phyloP scores from a whole-genome alignment of 2,113 vertebrate species.

The Muscicapa adusta region DNA sequence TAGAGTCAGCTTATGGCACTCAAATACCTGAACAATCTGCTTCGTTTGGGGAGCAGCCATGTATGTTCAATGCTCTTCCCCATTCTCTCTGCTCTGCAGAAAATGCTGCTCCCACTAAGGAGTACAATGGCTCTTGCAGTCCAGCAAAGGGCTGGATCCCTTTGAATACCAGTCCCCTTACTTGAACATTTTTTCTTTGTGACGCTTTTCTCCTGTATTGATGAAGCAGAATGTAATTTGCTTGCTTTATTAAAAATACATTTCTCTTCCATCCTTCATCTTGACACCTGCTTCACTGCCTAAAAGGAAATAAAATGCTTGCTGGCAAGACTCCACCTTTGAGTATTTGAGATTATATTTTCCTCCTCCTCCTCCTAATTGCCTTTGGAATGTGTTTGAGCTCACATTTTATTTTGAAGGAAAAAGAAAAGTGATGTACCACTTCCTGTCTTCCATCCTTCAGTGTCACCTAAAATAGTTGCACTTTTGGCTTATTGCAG shows the following conservation, averaged over 20 bases:
- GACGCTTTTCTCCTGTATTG: slow-evolving; percentile 65
- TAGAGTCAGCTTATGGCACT: background rate
- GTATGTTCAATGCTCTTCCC: background rate
- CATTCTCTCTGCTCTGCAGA: background rate
- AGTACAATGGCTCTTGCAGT: background rate
- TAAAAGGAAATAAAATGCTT: slow-evolving; percentile 36
- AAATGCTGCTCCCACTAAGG: background rate
- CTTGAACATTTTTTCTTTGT: slow-evolving; percentile 62
- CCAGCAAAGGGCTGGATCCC: slow-evolving; percentile 34
- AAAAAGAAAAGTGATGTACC: background rate
- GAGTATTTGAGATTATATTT: background rate
- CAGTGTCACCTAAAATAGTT: background rate
- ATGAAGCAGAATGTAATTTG: slow-evolving; percentile 50
- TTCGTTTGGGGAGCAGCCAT: background rate
- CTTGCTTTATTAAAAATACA: slow-evolving; percentile 43
- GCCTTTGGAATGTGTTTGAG: slow-evolving; percentile 12
- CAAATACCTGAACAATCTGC: background rate
- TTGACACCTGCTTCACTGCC: slow-evolving; percentile 22
- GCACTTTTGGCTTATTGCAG: background rate
- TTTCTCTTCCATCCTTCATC: slow-evolving; percentile 32
- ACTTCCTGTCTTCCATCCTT: background rate
- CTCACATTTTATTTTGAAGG: background rate
- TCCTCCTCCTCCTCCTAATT: background rate
- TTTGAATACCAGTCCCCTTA: slow-evolving; percentile 64
- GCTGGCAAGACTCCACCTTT: slow-evolving; percentile 1